Percentiles rank a stretch among this genome's conserved stretches.
These are phyloP conservation scores for Malthinus seriepunctatus DNA, from an alignment of 2,888 invertebrate genomes.

Conservation along the genomic window DNA sequence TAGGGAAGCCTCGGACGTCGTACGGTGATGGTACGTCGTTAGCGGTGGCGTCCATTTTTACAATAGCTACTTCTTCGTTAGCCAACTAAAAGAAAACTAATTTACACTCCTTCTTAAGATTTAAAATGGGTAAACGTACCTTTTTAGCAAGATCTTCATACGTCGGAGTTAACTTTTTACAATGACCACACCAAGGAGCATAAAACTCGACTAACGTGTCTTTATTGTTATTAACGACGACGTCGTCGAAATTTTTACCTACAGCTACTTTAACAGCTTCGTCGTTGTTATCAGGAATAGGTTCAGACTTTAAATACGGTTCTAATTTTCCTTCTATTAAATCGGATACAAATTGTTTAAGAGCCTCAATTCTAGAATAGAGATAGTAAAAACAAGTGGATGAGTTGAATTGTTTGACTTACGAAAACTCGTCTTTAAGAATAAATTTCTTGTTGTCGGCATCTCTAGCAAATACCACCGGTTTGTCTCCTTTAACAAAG, in stretches of 20 bases:
- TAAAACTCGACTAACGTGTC: constrained; percentile 98
- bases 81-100: constrained; percentile 61
- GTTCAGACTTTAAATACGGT: constrained; percentile 94
- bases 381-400: too few species aligned
- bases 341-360: constrained; percentile 84
- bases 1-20: constrained; percentile 97
- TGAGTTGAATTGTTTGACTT: constrained; percentile 42
- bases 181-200: constrained; percentile 99
- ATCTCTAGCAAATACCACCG: constrained; percentile 83
- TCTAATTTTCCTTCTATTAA: constrained; percentile 81
- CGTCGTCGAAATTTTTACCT: constrained; percentile 94
- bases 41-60: constrained; percentile 98
- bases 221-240: constrained; percentile 86
- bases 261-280: constrained; percentile 89
- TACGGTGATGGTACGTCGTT: constrained; percentile 93
- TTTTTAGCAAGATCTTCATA: constrained; percentile 93
- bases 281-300: constrained; percentile 83
- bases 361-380: constrained; percentile 70
- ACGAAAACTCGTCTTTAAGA: constrained; percentile 90
- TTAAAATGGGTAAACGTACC: constrained; percentile 49
- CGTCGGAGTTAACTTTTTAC: constrained; percentile 92
- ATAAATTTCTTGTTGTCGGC: constrained; percentile 86
- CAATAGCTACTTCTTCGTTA: constrained; percentile 86
- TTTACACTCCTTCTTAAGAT: not conserved
- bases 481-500: constrained; percentile 85